phyloP scores from a whole-genome alignment of 2,113 vertebrate species.

The Phrynosoma platyrhinos region DNA sequence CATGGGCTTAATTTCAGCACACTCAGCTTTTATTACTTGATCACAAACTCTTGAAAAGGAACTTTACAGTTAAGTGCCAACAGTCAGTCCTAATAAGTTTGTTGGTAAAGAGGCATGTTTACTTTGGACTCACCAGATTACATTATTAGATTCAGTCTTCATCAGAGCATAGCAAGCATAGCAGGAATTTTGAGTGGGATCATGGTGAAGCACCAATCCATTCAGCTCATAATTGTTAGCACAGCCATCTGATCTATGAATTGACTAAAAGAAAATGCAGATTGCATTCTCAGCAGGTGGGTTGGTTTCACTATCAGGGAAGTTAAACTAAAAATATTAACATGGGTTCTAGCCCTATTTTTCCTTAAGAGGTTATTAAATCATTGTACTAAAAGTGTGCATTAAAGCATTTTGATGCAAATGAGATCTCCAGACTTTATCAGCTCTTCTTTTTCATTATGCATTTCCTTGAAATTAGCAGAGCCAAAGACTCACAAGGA shows the following conservation, averaged over 20 bases:
- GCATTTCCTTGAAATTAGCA: slow-evolving; percentile 14
- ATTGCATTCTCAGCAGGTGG: background rate
- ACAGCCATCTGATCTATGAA: background rate
- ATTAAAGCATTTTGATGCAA: background rate
- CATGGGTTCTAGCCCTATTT: background rate
- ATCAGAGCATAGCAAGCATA: background rate
- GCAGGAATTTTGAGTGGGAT: background rate
- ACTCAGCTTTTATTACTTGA: background rate
- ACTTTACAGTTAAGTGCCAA: background rate
- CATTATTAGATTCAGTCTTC: background rate
- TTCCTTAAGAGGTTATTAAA: background rate
- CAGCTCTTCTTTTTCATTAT: background rate
- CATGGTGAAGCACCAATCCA: background rate
- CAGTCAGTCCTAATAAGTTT: background rate
- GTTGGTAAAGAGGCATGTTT: background rate
- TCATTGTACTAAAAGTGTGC: background rate
- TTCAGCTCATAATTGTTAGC: background rate
- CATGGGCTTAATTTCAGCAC: too few relatives aligned
- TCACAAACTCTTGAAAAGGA: background rate
- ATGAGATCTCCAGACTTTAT: background rate
- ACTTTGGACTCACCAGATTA: background rate
- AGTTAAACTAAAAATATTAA: slow-evolving; percentile 1
- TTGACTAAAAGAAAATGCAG: background rate
- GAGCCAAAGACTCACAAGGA: background rate
- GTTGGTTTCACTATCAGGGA: background rate